phyloP scores from a whole-genome alignment of 2,888 invertebrate genomes.

The Acleris literana region DNA sequence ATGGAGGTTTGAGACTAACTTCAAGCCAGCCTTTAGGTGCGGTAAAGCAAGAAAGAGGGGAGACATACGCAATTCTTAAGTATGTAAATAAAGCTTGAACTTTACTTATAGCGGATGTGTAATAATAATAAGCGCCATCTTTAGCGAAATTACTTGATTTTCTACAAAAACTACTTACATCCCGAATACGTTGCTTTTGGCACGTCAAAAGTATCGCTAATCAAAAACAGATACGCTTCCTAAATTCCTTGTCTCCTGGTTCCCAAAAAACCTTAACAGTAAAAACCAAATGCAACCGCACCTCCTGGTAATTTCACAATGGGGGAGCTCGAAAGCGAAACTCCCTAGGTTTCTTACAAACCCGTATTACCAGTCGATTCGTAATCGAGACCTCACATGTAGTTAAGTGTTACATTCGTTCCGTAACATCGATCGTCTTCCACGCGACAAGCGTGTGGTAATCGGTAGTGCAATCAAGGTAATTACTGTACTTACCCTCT shows the following conservation, averaged over 20 bases:
- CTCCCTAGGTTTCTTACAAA: slow-evolving; percentile 29
- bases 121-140: slow-evolving; percentile 4
- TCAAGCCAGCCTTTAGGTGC: slow-evolving; percentile 54
- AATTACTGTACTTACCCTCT: slow-evolving; percentile 31
- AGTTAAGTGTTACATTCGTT: slow-evolving; percentile 73
- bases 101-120: slow-evolving; percentile 48
- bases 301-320: slow-evolving; percentile 28
- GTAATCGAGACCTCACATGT: slow-evolving; percentile 47
- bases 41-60: slow-evolving; percentile 65
- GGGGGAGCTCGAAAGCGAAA: slow-evolving; percentile 33
- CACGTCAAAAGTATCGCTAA: no score
- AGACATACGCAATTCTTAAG: slow-evolving; percentile 72
- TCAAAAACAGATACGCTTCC: no score
- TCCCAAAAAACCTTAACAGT: background rate
- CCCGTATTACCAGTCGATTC: slow-evolving; percentile 46
- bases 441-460: slow-evolving; percentile 51
- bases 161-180: background rate
- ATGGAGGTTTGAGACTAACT: slow-evolving; percentile 68
- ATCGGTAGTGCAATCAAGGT: slow-evolving; percentile 44
- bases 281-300: slow-evolving; percentile 4
- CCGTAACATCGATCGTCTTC: slow-evolving; percentile 70
- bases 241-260: no score
- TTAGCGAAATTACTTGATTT: background rate
- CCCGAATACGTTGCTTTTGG: no score
- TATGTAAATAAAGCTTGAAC: slow-evolving; percentile 76